Evolutionary conservation across 2,113 vertebrate genomes (phyloP).

Genomic region (Malaclemys terrapin): DNA sequence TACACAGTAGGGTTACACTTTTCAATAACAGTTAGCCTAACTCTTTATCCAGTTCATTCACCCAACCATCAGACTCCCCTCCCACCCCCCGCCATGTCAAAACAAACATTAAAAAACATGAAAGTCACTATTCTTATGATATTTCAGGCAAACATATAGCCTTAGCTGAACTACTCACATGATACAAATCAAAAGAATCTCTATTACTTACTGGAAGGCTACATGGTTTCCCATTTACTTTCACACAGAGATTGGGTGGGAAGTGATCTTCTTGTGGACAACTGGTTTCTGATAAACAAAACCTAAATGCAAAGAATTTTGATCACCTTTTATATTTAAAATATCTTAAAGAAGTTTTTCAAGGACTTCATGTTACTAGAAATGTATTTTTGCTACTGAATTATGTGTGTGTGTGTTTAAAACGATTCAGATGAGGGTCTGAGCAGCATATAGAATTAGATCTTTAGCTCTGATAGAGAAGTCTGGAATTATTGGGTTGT

Average conservation of each 20-base stretch:
- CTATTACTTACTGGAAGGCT: slow-evolving; percentile 94
- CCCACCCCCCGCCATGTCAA: neutral
- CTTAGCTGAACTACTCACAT: neutral
- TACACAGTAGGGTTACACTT: neutral
- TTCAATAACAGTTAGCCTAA: neutral
- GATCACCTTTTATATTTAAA: slow-evolving; percentile 33
- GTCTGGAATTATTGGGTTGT: neutral
- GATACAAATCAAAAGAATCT: neutral
- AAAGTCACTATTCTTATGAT: neutral
- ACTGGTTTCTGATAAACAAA: slow-evolving; percentile 99
- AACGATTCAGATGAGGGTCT: neutral
- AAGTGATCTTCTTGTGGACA: slow-evolving; percentile 99
- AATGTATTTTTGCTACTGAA: neutral
- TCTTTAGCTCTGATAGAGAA: neutral
- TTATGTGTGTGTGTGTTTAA: neutral
- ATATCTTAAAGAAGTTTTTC: neutral
- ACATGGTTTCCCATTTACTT: slow-evolving; percentile 98
- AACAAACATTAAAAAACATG: neutral
- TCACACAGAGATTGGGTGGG: slow-evolving; percentile 97
- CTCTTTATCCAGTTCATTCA: neutral
- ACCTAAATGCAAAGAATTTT: slow-evolving; percentile 83
- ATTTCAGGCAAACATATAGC: neutral
- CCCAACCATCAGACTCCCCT: neutral
- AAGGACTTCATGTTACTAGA: neutral
- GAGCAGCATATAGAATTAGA: neutral